Conservation (phyloP, 2,113 vertebrate species). For the Rousettus leschenaultii region DNA sequence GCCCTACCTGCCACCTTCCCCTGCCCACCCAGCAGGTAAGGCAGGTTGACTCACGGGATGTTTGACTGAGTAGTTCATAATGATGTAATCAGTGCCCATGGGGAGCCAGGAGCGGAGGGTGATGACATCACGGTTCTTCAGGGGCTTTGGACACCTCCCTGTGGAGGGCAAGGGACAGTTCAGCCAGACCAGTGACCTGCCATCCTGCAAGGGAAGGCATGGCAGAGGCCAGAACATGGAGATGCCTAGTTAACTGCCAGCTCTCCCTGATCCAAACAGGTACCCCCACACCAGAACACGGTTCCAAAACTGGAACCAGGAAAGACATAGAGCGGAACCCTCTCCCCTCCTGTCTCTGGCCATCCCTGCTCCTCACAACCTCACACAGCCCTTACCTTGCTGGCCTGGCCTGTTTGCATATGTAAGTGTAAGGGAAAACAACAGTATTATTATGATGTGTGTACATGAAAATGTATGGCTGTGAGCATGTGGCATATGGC, state of each 20-base stretch:
- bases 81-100: slow-evolving; percentile 95
- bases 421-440: background rate
- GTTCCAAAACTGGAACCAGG: background rate
- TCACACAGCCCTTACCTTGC: background rate
- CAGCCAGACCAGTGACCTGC: background rate
- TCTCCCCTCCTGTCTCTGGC: background rate
- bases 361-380: background rate
- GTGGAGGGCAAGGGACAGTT: slow-evolving; percentile 42
- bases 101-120: slow-evolving; percentile 96
- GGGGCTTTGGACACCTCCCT: slow-evolving; percentile 96
- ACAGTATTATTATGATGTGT: background rate
- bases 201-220: background rate
- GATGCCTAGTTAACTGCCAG: background rate
- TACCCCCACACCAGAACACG: background rate
- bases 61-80: slow-evolving; percentile 99
- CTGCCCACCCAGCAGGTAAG: background rate
- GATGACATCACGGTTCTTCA: slow-evolving; percentile 95
- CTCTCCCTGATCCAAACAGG: background rate
- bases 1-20: background rate
- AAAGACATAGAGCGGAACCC: background rate
- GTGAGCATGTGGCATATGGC: background rate
- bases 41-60: slow-evolving; percentile 86
- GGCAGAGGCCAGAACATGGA: background rate
- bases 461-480: background rate
- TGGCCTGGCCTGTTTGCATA: background rate